phyloP scores from a whole-genome alignment of 92 coral and sea anemone genomes.

The Desmophyllum pertusum region DNA sequence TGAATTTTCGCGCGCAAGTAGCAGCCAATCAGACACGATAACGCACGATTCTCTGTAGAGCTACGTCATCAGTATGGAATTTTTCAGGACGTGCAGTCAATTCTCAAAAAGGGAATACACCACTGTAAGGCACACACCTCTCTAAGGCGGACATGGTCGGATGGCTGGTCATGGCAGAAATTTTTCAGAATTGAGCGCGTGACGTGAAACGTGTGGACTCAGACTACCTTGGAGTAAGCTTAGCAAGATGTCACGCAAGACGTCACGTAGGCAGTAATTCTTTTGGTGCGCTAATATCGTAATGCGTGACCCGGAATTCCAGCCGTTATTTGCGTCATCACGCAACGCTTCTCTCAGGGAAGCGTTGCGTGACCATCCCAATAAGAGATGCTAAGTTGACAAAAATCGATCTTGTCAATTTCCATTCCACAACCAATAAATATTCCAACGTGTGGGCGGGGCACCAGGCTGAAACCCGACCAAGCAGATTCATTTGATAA shows the following conservation, averaged over 20 bases:
- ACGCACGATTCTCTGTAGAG: neutral
- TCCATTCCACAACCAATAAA: neutral
- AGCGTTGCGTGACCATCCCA: neutral
- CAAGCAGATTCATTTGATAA: neutral
- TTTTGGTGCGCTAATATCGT: neutral
- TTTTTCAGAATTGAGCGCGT: too few relatives aligned
- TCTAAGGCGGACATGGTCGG: too few relatives aligned
- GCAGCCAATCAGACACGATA: neutral
- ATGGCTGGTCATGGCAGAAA: too few relatives aligned
- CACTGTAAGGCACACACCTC: neutral
- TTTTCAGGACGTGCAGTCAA: neutral
- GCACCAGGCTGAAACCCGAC: neutral
- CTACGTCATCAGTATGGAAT: neutral
- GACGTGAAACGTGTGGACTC: too few relatives aligned
- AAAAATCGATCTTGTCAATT: neutral
- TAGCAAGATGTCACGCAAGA: neutral
- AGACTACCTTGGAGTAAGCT: neutral
- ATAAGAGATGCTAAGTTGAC: neutral
- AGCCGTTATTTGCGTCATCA: neutral
- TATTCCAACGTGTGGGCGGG: neutral
- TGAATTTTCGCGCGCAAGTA: neutral
- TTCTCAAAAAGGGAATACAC: too few relatives aligned
- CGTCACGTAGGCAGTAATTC: neutral
- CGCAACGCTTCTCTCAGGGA: slow-evolving; percentile 5
- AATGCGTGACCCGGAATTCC: neutral